These are phyloP conservation scores for Eupeodes latifasciatus DNA, from an alignment of 2,888 invertebrate genomes.

Conservation along the genomic window DNA sequence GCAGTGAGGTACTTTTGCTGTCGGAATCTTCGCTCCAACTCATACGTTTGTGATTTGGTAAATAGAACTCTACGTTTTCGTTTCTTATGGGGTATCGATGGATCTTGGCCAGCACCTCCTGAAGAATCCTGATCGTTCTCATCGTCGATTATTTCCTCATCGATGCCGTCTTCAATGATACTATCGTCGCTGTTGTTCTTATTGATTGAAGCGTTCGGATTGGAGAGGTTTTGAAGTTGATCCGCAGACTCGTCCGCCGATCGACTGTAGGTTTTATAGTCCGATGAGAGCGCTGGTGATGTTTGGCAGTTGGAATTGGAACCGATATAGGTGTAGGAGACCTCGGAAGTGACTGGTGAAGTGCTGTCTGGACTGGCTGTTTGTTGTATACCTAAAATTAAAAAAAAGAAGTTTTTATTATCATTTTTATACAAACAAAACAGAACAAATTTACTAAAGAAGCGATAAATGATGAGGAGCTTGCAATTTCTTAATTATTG, in stretches of 20 bases:
- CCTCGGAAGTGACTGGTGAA: constrained; percentile 92
- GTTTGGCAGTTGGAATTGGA: constrained; percentile 82
- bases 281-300: constrained; percentile 82
- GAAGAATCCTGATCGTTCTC: constrained; percentile 85
- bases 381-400: constrained; percentile 86
- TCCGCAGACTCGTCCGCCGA: constrained; percentile 81
- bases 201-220: constrained; percentile 64
- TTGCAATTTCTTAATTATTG: no score
- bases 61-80: constrained; percentile 98
- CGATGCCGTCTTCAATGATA: constrained; percentile 83
- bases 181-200: constrained; percentile 79
- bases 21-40: constrained; percentile 96
- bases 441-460: no score
- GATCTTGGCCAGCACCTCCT: constrained; percentile 82
- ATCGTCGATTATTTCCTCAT: constrained; percentile 86
- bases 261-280: constrained; percentile 83
- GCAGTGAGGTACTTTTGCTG: constrained; percentile 98
- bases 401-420: not conserved
- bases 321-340: constrained; percentile 85
- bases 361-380: constrained; percentile 94
- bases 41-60: constrained; percentile 98
- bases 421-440: no score
- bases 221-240: constrained; percentile 70
- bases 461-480: no score
- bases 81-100: constrained; percentile 89